These are phyloP conservation scores for Lepus oiostolus DNA, from an alignment of 2,797 vertebrate species.

Conservation along the genomic window DNA sequence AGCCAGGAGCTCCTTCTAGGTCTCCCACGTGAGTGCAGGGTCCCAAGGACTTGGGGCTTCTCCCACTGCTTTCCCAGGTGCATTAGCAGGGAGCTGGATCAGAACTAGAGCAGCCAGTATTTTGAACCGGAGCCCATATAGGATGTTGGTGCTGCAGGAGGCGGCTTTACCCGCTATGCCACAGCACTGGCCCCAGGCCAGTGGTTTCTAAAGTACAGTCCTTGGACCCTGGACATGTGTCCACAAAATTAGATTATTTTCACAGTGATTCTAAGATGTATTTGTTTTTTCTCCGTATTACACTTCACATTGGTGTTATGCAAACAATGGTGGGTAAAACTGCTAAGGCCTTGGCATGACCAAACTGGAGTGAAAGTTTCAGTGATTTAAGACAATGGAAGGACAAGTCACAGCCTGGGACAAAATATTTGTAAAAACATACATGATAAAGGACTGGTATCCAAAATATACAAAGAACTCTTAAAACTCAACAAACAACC, in stretches of 20 bases:
- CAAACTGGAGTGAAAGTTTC: neutral
- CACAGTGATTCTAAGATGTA: slow-evolving; percentile 7
- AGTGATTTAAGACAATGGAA: slow-evolving; percentile 12
- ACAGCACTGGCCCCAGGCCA: neutral
- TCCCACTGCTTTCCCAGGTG: no score
- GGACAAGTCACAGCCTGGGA: slow-evolving; percentile 22
- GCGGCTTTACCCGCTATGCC: no score
- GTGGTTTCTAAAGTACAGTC: neutral
- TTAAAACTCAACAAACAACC: slow-evolving; percentile 49
- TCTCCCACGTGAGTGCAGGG: no score
- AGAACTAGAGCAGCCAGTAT: no score
- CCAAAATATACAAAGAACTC: slow-evolving; percentile 35
- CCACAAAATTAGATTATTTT: slow-evolving; percentile 18
- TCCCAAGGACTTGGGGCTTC: no score
- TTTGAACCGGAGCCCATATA: no score
- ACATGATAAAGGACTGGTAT: slow-evolving; percentile 20
- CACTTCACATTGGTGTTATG: neutral
- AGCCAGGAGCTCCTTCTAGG: no score
- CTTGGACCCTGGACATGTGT: neutral
- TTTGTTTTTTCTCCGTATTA: slow-evolving; percentile 18
- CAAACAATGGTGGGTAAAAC: neutral
- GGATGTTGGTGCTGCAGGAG: no score
- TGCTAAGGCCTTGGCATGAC: neutral
- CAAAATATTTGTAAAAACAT: slow-evolving; percentile 47
- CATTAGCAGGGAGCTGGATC: no score